Conservation (phyloP, 92 coral and sea anemone species). For the Epizoanthus ramosus region DNA sequence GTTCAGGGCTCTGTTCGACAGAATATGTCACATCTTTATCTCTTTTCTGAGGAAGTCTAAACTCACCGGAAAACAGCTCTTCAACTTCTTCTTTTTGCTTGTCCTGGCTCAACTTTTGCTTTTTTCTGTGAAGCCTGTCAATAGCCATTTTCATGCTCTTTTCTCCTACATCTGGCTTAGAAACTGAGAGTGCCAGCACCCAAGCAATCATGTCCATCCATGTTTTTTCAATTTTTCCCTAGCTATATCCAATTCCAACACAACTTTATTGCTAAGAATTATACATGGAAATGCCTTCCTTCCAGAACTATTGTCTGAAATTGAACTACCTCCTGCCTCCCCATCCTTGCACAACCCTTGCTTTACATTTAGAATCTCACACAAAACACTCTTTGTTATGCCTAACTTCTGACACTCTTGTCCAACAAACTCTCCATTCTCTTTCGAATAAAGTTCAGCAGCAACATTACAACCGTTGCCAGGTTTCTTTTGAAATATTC, state of each 20-base stretch:
- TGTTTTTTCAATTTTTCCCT: neutral
- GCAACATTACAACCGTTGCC: slow-evolving; percentile 3
- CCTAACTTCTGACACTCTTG: slow-evolving; percentile 24
- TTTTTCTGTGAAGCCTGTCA: neutral
- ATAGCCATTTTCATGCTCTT: slow-evolving; percentile 1
- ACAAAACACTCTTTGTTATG: slow-evolving; percentile 13
- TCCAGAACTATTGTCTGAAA: slow-evolving; percentile 4
- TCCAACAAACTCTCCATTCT: slow-evolving; percentile 19
- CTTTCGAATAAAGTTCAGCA: slow-evolving; percentile 12
- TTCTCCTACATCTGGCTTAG: slow-evolving; percentile 25
- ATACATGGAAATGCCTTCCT: neutral
- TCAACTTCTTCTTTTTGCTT: neutral
- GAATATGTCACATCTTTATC: neutral
- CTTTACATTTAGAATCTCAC: slow-evolving; percentile 11
- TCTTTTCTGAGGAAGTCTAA: neutral
- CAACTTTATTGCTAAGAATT: slow-evolving; percentile 9
- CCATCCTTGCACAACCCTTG: slow-evolving; percentile 6
- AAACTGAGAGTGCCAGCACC: slow-evolving; percentile 17
- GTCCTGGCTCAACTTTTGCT: neutral
- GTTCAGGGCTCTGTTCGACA: neutral
- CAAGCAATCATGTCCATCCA: slow-evolving; percentile 16
- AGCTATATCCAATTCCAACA: slow-evolving; percentile 11
- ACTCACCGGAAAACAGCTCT: neutral
- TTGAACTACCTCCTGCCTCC: neutral
- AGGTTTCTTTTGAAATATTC: neutral